Conservation (phyloP, 2,797 vertebrate genomes). For the Amblyraja radiata region DNA sequence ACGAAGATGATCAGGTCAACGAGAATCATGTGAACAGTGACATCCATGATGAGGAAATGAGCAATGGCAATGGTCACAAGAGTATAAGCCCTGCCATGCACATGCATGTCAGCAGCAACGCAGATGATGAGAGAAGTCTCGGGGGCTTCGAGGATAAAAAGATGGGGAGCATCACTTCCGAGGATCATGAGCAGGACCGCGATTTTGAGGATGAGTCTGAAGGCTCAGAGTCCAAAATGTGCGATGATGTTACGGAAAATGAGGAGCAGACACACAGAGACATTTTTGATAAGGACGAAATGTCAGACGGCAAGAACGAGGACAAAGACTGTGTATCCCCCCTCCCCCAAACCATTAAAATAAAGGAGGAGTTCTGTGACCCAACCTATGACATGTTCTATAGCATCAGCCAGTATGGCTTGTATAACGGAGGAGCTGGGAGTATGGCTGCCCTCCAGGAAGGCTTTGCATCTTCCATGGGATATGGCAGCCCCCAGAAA, state of each 20-base stretch:
- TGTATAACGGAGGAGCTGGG: conserved; percentile 83
- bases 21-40: conserved; percentile 63
- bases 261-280: conserved; percentile 64
- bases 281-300: conserved; percentile 64
- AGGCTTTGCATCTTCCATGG: conserved; percentile 88
- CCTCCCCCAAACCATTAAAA: conserved; percentile 80
- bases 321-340: conserved; percentile 72
- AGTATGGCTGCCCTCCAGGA: conserved; percentile 95
- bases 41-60: conserved; percentile 59
- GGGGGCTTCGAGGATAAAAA: conserved; percentile 72
- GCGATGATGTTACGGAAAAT: conserved; percentile 83
- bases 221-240: conserved; percentile 86
- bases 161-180: conserved; percentile 92
- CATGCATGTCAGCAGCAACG: conserved; percentile 82
- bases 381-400: conserved; percentile 98
- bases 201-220: conserved; percentile 98
- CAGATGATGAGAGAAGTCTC: conserved; percentile 74
- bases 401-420: conserved; percentile 88
- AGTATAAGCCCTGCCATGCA: conserved; percentile 89
- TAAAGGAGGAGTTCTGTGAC: conserved; percentile 93
- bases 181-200: conserved; percentile 92
- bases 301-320: conserved; percentile 70
- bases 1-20: conserved; percentile 84
- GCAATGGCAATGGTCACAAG: conserved; percentile 85
- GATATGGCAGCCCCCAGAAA: conserved; percentile 87